Evolutionary conservation across 2,113 vertebrate genomes (phyloP), one percentile per base, ranked within the genome.

Genomic region (Prochilodus magdalenae): DNA sequence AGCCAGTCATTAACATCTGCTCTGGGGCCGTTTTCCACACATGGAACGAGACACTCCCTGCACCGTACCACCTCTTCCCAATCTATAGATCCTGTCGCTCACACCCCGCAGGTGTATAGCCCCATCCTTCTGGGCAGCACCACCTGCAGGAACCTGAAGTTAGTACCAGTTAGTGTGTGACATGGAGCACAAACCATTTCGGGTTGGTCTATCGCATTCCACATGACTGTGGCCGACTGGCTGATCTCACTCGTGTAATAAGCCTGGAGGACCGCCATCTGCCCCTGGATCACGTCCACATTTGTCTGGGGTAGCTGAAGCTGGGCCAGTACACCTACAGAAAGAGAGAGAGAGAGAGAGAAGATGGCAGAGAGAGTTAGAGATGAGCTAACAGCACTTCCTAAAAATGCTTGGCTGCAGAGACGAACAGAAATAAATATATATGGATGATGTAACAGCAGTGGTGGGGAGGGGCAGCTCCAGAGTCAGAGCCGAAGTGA

Each of bases 231-330:
- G 85, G 88, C 86, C 47, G n/a, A n/a, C n/a, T 62, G 24, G 33
- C 18, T 53, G 20, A 80, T 55, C 65, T 88, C 87, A 2, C 0
- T 14, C 26, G 30, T 87, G 89, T 96, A 97, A 66, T 89, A 94
- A 36, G 90, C 93, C 0, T 82, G 91, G 73, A 98, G 93, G 59
- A 94, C 90, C 1, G 89, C 93, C 1, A 0, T 88, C 6, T 88
- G 73, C 40, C 96, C 96, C 84, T 96, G 90, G 33, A 94, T 91
- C 0, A 90, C 95, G 6, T 88, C 87, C 53, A 97, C 73, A 0
- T 22, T 87, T 3, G 22, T 65, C 0, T 89, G 78, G 6, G 90
- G 87, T 60, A 88, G 62, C 47, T 67, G 4, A 59, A 93, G 57
- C 55, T 91, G 1, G 8, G 90, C 89, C 82, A 85, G 77, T 4